Evolutionary conservation across 2,113 vertebrate genomes (phyloP).

Genomic region (Cavia porcellus): DNA sequence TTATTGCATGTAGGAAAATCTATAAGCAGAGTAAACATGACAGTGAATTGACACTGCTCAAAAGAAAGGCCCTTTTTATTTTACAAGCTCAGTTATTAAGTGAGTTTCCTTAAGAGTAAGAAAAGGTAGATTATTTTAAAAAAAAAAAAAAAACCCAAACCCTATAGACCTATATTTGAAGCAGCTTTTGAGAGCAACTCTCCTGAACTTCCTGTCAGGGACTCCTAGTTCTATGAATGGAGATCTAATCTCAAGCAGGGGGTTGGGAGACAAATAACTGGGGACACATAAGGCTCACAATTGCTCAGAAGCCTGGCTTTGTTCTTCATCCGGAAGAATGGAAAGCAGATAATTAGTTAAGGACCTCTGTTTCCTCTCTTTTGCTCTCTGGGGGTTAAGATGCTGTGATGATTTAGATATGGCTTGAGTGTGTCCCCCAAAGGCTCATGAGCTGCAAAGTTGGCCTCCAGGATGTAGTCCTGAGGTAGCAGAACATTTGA

Average conservation of each 20-base stretch:
- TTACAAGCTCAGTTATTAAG: conserved; percentile 2
- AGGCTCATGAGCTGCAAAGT: background rate
- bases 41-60: background rate
- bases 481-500: background rate
- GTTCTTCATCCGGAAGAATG: conserved; percentile 39
- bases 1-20: background rate
- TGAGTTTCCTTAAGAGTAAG: conserved; percentile 44
- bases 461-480: background rate
- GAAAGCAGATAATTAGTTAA: conserved; percentile 26
- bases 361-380: conserved; percentile 19
- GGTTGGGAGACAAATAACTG: background rate
- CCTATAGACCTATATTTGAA: background rate
- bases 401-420: background rate
- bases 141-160: background rate
- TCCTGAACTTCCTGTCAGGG: background rate
- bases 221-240: background rate
- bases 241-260: background rate
- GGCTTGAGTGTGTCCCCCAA: background rate
- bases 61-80: background rate
- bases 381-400: background rate
- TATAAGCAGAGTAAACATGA: background rate
- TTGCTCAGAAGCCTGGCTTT: background rate
- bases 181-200: background rate
- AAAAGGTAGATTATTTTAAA: background rate
- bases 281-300: background rate